Base-by-base conservation (phyloP, 2,113 vertebrate genomes). In the Mesoclemmys tuberculata region DNA sequence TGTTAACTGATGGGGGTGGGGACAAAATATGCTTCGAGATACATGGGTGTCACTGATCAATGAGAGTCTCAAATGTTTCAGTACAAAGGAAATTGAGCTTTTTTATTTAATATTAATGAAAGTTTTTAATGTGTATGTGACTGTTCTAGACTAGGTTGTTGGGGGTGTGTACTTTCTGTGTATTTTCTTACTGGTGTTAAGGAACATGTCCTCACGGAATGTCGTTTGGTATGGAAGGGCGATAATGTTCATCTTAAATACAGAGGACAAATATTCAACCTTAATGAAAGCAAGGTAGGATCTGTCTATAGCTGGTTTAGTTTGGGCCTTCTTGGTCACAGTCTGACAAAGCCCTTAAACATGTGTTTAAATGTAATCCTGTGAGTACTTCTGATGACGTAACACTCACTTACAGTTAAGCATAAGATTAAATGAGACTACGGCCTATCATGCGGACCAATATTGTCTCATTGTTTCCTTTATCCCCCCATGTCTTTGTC, bases 311-410 rank as follows among this genome's bases (percentile, higher is more conserved):
- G 26, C 64, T 49, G 38, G 22, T 95, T 38, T 31, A 26, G 80
- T 56, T 93, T 89, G 90, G 56, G n/a, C 80, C 54, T 54, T 61
- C 80, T 89, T 79, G 89, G 90, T 78, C 84, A 64, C 49, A 78
- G 61, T 54, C 56, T 92, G 54, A 82, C 12, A 94, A 93, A 95
- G 81, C 26, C 24, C 13, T 93, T 90, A 80, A 93, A 84, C 85
- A 44, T 3, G 14, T 88, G 35, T 58, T 92, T 89, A 55, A 29
- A 51, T 93, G 19, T 44, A 54, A 82, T 54, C 58, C 80, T 84
- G 3, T 49, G 74, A 92, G 75, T 35, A 87, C 26, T 74, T 51
- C 86, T 92, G 1, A 90, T 92, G 92, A 83, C 44, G 19, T 80
- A 26, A 46, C 38, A 13, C 24, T 27, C 44, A 14, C 3, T 51